Evolutionary conservation across 1,140 invertebrate genomes (phyloP).

Genomic region (Diploscapter pachys): DNA sequence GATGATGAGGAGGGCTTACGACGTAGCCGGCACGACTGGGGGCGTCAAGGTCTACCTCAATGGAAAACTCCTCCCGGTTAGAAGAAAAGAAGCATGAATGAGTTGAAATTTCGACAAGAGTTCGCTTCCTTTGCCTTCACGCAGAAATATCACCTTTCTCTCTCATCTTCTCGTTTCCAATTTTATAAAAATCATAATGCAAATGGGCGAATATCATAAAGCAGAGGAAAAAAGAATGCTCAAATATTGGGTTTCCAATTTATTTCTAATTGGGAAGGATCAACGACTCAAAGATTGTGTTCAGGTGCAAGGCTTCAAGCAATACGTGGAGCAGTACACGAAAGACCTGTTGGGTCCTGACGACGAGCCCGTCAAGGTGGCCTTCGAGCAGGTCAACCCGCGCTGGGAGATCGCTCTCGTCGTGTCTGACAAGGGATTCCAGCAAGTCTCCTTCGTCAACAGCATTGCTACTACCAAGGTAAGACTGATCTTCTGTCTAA

Average conservation of each 20-base stretch:
- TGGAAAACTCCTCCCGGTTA: constrained; percentile 78
- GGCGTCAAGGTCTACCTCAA: constrained; percentile 88
- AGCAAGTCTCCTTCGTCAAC: constrained; percentile 98
- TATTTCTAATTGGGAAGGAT: neutral
- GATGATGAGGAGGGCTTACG: constrained; percentile 88
- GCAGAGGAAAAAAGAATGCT: no score
- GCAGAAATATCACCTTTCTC: no score
- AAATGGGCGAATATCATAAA: no score
- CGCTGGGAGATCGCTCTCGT: constrained; percentile 95
- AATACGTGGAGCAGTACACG: constrained; percentile 90
- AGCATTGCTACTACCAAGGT: constrained; percentile 93
- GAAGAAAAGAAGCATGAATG: neutral
- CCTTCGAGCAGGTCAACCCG: constrained; percentile 78
- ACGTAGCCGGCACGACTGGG: constrained; percentile 82
- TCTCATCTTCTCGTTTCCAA: no score
- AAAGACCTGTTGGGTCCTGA: constrained; percentile 66
- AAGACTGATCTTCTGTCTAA: no score
- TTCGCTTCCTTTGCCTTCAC: no score
- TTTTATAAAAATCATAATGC: no score
- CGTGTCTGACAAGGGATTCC: constrained; percentile 79
- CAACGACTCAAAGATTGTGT: neutral
- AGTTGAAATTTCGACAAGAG: no score
- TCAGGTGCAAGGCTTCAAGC: constrained; percentile 75
- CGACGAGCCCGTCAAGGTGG: constrained; percentile 78
- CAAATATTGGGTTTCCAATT: no score